phyloP scores from a whole-genome alignment of 2,888 invertebrate genomes.

The Drosophila anceps region DNA sequence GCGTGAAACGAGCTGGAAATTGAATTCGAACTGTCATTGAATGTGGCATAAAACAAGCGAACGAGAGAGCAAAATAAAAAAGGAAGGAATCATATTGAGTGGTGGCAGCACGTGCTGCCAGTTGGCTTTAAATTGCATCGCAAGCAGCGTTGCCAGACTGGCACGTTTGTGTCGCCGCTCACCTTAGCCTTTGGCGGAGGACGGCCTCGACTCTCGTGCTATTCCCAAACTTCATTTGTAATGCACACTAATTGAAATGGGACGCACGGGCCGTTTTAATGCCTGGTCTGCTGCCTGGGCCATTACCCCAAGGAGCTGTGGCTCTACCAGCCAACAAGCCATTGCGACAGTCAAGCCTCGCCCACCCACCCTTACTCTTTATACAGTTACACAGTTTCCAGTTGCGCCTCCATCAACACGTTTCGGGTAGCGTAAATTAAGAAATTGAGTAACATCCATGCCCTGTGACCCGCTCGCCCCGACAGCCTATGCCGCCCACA shows the following conservation, averaged over 20 bases:
- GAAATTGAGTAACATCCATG: slow-evolving; percentile 71
- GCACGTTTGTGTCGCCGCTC: slow-evolving; percentile 30
- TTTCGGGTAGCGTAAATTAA: slow-evolving; percentile 73
- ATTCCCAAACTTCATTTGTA: slow-evolving; percentile 81
- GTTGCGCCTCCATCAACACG: slow-evolving; percentile 65
- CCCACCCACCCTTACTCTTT: background rate
- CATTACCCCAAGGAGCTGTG: slow-evolving; percentile 43
- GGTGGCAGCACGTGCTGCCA: slow-evolving; percentile 36
- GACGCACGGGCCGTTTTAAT: slow-evolving; percentile 76
- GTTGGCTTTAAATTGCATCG: slow-evolving; percentile 43
- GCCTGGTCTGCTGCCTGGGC: slow-evolving; percentile 56
- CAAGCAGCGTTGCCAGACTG: slow-evolving; percentile 49
- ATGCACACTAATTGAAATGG: slow-evolving; percentile 81
- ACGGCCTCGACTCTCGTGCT: slow-evolving; percentile 39
- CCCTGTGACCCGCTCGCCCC: background rate
- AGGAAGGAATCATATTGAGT: slow-evolving; percentile 18
- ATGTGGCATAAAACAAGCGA: background rate
- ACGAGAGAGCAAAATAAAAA: background rate
- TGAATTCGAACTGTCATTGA: slow-evolving; percentile 44
- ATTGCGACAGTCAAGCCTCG: background rate
- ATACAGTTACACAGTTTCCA: slow-evolving; percentile 22
- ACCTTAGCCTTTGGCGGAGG: slow-evolving; percentile 30
- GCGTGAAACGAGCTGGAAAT: slow-evolving; percentile 43
- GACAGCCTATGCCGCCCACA: background rate
- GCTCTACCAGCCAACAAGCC: background rate